Conservation (phyloP, 2,888 invertebrate genomes). For the Exocentrus adspersus region DNA sequence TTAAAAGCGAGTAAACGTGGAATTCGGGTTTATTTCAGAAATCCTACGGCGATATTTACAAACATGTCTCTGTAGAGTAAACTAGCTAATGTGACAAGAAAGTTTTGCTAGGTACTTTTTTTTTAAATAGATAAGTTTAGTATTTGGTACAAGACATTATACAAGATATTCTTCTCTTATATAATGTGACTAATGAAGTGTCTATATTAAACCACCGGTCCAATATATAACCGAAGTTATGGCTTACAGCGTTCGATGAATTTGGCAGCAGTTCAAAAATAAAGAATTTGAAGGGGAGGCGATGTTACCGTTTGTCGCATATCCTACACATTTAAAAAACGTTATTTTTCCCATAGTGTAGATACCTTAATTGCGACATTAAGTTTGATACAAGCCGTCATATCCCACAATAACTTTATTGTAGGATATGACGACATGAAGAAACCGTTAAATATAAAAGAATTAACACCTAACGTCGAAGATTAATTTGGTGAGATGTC, state of each 20-base stretch:
- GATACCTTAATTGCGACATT: too few species aligned
- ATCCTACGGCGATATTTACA: background rate
- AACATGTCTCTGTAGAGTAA: background rate
- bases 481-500: background rate
- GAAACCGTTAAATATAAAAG: background rate
- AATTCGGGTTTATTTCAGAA: background rate
- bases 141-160: too few species aligned
- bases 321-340: background rate
- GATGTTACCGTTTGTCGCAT: background rate
- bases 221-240: background rate
- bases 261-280: background rate
- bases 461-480: too few species aligned
- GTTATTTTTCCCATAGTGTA: background rate
- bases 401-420: background rate
- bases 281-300: slow-evolving; percentile 9
- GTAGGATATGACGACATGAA: background rate
- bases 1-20: background rate
- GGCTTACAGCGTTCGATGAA: background rate
- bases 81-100: background rate
- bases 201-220: background rate
- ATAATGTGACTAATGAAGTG: background rate
- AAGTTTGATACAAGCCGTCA: too few species aligned
- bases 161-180: background rate
- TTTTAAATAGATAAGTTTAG: too few species aligned
- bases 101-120: too few species aligned